Base-by-base conservation (phyloP, 2,888 invertebrate genomes). In the Mactromeris polynyma region DNA sequence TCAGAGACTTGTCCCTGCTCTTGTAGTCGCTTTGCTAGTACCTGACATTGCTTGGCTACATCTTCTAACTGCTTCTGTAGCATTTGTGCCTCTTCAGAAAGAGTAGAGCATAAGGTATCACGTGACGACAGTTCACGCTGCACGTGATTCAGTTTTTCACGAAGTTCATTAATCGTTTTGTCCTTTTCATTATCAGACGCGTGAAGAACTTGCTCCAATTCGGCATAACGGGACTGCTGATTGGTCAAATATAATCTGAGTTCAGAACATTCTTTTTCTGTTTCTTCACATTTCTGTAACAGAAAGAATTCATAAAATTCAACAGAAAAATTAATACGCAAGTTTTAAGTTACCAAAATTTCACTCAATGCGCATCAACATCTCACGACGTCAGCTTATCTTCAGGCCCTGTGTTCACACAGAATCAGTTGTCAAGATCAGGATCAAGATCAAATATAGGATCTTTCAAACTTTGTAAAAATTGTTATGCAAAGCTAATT, bases 131-230 rank as follows among this genome's bases (percentile, higher is more conserved):
- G 88, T 36, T 93, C 93, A 21, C 90, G 85, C 21, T 90, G 77
- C 73, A 93, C 79, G 33, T 88, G 86, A 9, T 90, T 85, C 0
- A 94, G 83, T 51, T 92, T 87, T n/a, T 93, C 91, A 38, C 88
- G 86, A 19, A 94, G 89, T 38, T 89, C 80, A 46, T 89, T 89
- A 46, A 94, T 94, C 31, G 92, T 90, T 77, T 84, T 83, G 51
- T 94, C 93, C 87, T 94, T 95, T 9, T 94, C 93, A 82, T 90
- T 93, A 73, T 93, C 94, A 14, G 94, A 94, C 0, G 94, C 90
- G 26, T 86, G 83, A 73, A 94, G 85, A 46, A 94, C 84, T n/a
- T 86, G 46, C 81, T 94, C 94, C 26, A 94, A 78, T 46, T 89
- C 85, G 0, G 82, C 40, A 0, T 89, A 78, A 7, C 85, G 79